These are phyloP conservation scores for Fopius arisanus DNA, from an alignment of 1,140 invertebrate species.

Conservation along the genomic window DNA sequence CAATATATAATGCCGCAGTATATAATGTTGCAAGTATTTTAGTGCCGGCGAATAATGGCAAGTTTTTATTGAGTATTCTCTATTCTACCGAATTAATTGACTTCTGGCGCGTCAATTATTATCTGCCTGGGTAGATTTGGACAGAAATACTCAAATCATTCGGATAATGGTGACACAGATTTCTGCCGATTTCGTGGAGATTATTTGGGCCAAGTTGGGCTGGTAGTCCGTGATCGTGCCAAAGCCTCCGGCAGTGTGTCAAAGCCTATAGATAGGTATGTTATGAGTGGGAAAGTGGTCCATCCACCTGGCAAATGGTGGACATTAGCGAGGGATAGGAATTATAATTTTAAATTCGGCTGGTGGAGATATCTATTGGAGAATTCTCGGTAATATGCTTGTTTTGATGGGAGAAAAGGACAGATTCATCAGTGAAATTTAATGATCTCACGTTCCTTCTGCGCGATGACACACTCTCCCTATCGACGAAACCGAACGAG, in stretches of 20 bases:
- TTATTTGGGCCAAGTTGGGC: conserved; percentile 17
- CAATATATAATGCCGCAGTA: too few relatives aligned
- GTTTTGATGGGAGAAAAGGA: too few relatives aligned
- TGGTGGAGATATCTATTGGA: neutral
- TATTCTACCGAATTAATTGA: too few relatives aligned
- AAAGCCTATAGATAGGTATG: conserved; percentile 33
- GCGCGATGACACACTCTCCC: too few relatives aligned
- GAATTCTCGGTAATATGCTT: too few relatives aligned
- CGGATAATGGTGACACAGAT: conserved; percentile 7
- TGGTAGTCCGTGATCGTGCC: conserved; percentile 35
- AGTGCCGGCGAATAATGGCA: too few relatives aligned
- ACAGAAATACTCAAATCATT: neutral
- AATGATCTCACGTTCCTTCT: too few relatives aligned
- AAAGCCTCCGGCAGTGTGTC: conserved; percentile 52
- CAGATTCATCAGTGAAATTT: too few relatives aligned
- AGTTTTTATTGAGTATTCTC: too few relatives aligned
- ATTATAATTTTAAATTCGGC: neutral
- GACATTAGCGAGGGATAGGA: neutral
- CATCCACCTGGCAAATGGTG: neutral
- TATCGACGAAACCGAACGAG: too few relatives aligned
- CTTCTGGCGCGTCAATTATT: too few relatives aligned
- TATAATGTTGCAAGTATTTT: too few relatives aligned
- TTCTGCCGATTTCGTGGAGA: conserved; percentile 2
- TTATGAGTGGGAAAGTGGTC: conserved; percentile 5
- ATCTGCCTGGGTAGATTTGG: neutral